Conservation (phyloP, 64 coral and sea anemone genomes). For the Trachythela sp. region DNA sequence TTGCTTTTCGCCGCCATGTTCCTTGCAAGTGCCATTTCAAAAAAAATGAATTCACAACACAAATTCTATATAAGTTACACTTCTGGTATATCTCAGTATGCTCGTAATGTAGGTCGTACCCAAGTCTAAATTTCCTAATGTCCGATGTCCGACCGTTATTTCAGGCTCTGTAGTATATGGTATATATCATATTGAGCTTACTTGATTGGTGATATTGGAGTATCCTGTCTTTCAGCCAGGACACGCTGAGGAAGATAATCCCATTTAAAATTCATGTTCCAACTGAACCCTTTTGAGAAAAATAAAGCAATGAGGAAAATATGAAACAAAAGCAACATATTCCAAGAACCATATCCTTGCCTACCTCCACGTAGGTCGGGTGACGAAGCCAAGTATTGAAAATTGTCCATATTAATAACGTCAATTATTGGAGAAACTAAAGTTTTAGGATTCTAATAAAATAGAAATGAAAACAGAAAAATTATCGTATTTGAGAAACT, state of each 20-base stretch:
- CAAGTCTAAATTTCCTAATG: too few species aligned
- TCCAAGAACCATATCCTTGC: not conserved
- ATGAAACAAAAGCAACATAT: too few species aligned
- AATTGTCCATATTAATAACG: conserved; percentile 89
- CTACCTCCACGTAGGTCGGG: conserved; percentile 96
- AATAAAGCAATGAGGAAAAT: not conserved
- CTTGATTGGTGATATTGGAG: conserved; percentile 82
- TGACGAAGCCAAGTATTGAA: conserved; percentile 95
- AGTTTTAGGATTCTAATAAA: conserved; percentile 64
- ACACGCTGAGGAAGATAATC: conserved; percentile 78
- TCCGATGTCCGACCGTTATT: too few species aligned
- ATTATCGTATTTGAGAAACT: not conserved
- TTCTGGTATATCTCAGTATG: too few species aligned
- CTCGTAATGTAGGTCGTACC: too few species aligned
- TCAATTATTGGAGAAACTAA: conserved; percentile 96
- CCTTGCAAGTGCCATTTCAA: too few species aligned
- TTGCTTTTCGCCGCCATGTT: too few species aligned
- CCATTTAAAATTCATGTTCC: conserved; percentile 99
- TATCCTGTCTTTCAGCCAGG: conserved; percentile 70
- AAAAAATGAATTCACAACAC: too few species aligned
- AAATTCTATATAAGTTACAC: too few species aligned
- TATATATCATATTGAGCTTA: not conserved
- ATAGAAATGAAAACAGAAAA: not conserved
- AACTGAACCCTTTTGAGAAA: conserved; percentile 71
- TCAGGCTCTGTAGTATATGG: not conserved